Conservation (phyloP, 2,888 invertebrate genomes). For the Onchidella celtica region DNA sequence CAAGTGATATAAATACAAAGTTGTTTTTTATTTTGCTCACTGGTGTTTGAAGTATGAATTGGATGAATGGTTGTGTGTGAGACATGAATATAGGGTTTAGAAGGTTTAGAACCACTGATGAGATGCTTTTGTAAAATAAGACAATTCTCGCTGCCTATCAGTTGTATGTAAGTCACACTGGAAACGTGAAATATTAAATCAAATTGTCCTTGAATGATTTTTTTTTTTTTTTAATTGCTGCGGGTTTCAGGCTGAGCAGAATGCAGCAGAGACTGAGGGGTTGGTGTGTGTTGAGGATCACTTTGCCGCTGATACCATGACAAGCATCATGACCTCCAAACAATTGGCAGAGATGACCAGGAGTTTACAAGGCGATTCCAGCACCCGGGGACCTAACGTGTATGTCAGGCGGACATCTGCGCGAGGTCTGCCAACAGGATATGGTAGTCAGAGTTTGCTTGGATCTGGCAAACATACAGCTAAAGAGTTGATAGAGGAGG, state of each 20-base stretch:
- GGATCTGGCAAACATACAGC: background rate
- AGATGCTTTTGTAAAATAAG: too few relatives aligned
- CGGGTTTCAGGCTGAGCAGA: background rate
- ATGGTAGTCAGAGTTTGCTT: background rate
- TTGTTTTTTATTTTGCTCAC: too few relatives aligned
- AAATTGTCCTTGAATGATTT: too few relatives aligned
- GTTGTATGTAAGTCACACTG: too few relatives aligned
- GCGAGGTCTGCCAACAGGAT: background rate
- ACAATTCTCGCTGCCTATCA: too few relatives aligned
- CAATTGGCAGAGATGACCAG: slow-evolving; percentile 31
- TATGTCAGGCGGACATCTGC: slow-evolving; percentile 6
- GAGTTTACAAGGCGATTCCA: slow-evolving; percentile 26
- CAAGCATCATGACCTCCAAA: background rate
- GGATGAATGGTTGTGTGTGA: too few relatives aligned
- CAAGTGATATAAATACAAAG: too few relatives aligned
- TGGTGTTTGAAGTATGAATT: too few relatives aligned
- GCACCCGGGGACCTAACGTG: slow-evolving; percentile 22
- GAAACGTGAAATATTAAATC: too few relatives aligned
- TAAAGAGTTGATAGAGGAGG: background rate
- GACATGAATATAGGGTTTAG: too few relatives aligned
- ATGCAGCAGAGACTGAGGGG: slow-evolving; percentile 5
- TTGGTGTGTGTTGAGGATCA: slow-evolving; percentile 36
- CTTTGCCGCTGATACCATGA: slow-evolving; percentile 1
- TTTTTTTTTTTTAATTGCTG: too few relatives aligned
- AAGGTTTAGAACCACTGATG: too few relatives aligned